Base-by-base conservation (phyloP, 1,140 invertebrate genomes). In the Tribolium madens region DNA sequence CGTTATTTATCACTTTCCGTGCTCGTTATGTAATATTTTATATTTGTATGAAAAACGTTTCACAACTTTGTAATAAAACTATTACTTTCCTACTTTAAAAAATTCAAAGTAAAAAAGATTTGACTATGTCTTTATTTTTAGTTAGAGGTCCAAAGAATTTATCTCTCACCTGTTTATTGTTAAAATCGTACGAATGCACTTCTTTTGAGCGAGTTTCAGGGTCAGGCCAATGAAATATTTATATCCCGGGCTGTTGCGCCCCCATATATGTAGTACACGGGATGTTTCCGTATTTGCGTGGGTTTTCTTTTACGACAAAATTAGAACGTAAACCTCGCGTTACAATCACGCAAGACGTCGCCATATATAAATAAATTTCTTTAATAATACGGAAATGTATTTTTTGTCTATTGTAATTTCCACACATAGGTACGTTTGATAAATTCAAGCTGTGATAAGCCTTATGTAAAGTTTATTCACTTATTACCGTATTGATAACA, bases 391-490 rank as follows among this genome's bases (percentile, higher is more conserved):
- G 36, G n/a, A 42, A 42, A 42, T 9, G 36, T 42, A 42, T 42
- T 42, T 42, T 42, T 42, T 42, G 52, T 57, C n/a, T 57, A 57
- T 57, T 57, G 52, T 50, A 50, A 50, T 50, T 50, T 50, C 15
- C 15, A 50, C 48, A 17, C 48, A 50, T 50, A n/a, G n/a, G n/a
- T n/a, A 50, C 48, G 48, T 50, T 17, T 50, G 13, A 57, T 57
- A 57, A 57, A 18, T 57, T 57, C 17, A 3, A 57, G 13, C n/a
- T 1, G n/a, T 21, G 52, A 57, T 57, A 57, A 57, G 52, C 9
- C 18, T 57, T 57, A 57, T 18, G 52, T 57, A 57, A 57, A 57
- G 52, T 57, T 57, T 57, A 57, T 57, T 57, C 52, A 57, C 52
- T 18, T 57, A 57, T 42, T 42, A 42, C 36, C 14, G 10, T 57